Conservation (phyloP, 2,888 invertebrate genomes). For the Lobophora halterata region DNA sequence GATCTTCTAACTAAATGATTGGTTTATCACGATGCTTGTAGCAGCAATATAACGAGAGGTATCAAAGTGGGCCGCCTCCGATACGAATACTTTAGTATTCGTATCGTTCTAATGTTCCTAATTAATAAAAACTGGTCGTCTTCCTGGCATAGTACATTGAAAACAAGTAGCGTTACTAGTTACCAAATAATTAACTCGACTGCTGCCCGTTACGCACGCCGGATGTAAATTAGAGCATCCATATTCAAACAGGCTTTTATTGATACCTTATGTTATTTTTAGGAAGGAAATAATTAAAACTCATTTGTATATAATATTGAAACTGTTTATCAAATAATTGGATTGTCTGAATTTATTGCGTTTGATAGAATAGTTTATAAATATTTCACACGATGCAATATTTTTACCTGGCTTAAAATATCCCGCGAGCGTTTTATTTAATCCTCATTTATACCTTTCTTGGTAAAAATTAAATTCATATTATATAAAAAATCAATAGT, state of each 20-base stretch:
- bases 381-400: no score
- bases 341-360: constrained; percentile 4
- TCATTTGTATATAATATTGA: constrained; percentile 21
- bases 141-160: constrained; percentile 50
- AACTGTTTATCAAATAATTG: constrained; percentile 8
- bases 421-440: no score
- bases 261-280: constrained; percentile 19
- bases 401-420: no score
- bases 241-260: constrained; percentile 28
- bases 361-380: no score
- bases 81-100: constrained; percentile 32
- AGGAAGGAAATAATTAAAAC: constrained; percentile 27
- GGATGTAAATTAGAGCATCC: constrained; percentile 31
- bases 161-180: constrained; percentile 42
- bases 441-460: no score
- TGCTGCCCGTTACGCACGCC: constrained; percentile 30
- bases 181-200: constrained; percentile 46
- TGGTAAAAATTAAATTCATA: no score
- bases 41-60: constrained; percentile 30
- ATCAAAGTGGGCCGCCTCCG: constrained; percentile 38
- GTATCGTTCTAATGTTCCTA: constrained; percentile 57
- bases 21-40: constrained; percentile 30
- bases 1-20: constrained; percentile 33
- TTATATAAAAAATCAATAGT: no score
- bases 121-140: constrained; percentile 54